Base-by-base conservation (phyloP, 2,888 invertebrate genomes). In the Pristionchus exspectatus region DNA sequence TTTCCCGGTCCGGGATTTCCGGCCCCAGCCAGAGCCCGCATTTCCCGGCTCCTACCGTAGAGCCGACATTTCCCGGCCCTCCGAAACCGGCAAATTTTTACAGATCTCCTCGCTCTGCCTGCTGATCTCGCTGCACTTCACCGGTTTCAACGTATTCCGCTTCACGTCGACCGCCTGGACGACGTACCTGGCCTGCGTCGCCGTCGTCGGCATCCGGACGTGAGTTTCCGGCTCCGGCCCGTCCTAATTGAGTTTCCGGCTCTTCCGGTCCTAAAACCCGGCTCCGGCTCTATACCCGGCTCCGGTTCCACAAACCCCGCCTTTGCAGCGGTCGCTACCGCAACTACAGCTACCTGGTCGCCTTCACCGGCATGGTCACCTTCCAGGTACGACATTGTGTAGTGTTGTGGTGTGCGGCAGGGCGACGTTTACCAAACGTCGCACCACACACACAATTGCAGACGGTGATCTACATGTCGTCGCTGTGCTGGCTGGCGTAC, bases 381-480 rank as follows among this genome's bases (percentile, higher is more conserved):
- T 91, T 91, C 87, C 88, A 88, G 88, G 88, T 88, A 72, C n/a
- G n/a, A n/a, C n/a, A n/a, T n/a, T n/a, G n/a, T n/a, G n/a, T n/a
- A 4, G 44, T 24, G 69, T 59, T 14, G 59, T 69, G 69, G 74
- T 44, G 74, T 21, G 56, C 33, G n/a, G n/a, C 72, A 72, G 33
- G 44, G 27, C 50, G 27, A 87, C 18, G 63, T 69, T 56, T 59
- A 3, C 87, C 18, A 87, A 50, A 63, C 59, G 86, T 27, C 44
- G 50, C 5, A 5, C 3, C 63, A 69, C 38, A 38, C 38, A 38
- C 3, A 38, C 38, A 38, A 38, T 88, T 88, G 7, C 90, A 91
- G 86, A 91, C 91, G 50, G 88, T 91, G 63, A 87, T 91, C 56
- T 90, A 91, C 90, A 89, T 90, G 89, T 89, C 90, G 10, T 84